These are phyloP conservation scores for Crotalus viridis DNA, from an alignment of 2,113 vertebrate species.

Conservation along the genomic window DNA sequence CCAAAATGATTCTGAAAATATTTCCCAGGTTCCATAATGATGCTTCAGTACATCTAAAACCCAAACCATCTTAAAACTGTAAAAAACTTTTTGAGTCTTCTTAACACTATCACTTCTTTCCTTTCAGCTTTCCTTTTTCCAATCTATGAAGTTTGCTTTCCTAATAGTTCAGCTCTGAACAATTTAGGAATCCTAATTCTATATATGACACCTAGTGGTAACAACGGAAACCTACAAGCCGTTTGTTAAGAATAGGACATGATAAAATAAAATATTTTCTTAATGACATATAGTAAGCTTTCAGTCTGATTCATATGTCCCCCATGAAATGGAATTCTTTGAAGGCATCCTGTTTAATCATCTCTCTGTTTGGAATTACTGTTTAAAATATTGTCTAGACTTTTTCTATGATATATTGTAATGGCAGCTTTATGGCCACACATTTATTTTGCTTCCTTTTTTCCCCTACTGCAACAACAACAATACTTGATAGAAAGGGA, in stretches of 20 bases:
- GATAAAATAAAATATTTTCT: not conserved
- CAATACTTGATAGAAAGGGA: not conserved
- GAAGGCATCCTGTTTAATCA: not conserved
- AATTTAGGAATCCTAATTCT: not conserved
- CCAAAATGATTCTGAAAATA: not conserved
- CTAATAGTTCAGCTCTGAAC: not conserved
- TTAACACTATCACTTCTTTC: not conserved
- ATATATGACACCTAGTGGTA: not conserved
- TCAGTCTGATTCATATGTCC: not conserved
- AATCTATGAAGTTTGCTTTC: not conserved
- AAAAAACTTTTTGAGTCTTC: not conserved
- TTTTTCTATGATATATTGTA: not conserved
- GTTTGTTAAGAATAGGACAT: not conserved
- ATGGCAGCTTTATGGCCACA: not conserved
- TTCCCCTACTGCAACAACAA: not conserved
- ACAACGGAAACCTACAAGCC: not conserved
- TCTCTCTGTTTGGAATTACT: not conserved
- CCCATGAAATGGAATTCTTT: not conserved
- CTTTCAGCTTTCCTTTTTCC: not conserved
- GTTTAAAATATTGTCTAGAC: not conserved
- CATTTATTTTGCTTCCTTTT: not conserved
- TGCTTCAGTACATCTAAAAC: not conserved
- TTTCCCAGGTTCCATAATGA: not conserved
- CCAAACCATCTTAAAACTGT: not conserved
- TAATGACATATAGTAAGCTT: not conserved